Evolutionary conservation across 2,888 invertebrate genomes (phyloP).

Genomic region (Nomada fucata): DNA sequence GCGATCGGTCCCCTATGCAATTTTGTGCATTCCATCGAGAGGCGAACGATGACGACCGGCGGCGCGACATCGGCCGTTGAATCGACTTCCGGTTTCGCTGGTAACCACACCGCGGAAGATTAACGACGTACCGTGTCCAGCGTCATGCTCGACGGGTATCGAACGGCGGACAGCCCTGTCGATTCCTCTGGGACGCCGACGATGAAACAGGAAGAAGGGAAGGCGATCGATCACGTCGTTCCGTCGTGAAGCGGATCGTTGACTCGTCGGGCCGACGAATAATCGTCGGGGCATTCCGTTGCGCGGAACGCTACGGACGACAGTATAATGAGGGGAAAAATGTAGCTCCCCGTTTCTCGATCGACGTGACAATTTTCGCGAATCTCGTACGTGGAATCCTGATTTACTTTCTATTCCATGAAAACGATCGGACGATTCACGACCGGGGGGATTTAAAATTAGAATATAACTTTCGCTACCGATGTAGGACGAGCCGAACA

Average conservation of each 20-base stretch:
- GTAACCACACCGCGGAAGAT: slow-evolving; percentile 65
- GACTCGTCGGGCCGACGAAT: slow-evolving; percentile 28
- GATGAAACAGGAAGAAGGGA: slow-evolving; percentile 44
- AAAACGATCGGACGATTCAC: background rate
- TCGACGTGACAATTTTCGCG: background rate
- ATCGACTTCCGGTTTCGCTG: slow-evolving; percentile 67
- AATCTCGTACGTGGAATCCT: background rate
- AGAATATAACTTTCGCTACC: no score
- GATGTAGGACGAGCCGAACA: slow-evolving; percentile 43
- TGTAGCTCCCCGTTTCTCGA: background rate
- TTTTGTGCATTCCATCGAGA: slow-evolving; percentile 74
- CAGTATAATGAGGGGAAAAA: slow-evolving; percentile 21
- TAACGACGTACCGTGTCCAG: slow-evolving; percentile 70
- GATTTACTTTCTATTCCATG: background rate
- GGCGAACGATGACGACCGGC: slow-evolving; percentile 63
- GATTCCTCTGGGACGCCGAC: slow-evolving; percentile 63
- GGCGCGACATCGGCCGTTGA: slow-evolving; percentile 52
- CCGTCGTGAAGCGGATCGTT: slow-evolving; percentile 31
- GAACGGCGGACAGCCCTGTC: slow-evolving; percentile 57
- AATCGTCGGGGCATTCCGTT: slow-evolving; percentile 30
- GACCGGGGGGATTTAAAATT: background rate
- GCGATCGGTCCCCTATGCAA: slow-evolving; percentile 58
- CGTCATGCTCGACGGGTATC: slow-evolving; percentile 59
- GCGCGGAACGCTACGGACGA: slow-evolving; percentile 4
- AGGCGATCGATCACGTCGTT: slow-evolving; percentile 60